Conservation (phyloP, 2,797 vertebrate genomes). For the Apodemus agrarius region DNA sequence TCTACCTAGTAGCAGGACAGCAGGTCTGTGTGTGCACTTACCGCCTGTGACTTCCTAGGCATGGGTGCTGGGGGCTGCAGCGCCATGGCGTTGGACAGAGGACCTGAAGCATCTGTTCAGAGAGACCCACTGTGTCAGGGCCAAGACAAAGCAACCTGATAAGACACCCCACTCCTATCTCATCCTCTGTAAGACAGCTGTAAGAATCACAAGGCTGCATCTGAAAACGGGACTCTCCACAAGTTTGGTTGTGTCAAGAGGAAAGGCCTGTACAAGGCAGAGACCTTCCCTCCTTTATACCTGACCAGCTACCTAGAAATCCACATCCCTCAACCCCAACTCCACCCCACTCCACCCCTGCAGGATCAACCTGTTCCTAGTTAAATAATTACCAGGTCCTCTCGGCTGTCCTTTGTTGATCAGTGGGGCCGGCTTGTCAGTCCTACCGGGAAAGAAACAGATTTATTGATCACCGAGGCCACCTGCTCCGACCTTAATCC, state of each 20-base stretch:
- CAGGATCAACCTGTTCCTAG: neutral
- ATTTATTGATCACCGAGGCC: neutral
- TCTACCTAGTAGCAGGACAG: too few relatives aligned
- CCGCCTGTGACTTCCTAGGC: constrained; percentile 94
- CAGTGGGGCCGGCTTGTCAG: constrained; percentile 90
- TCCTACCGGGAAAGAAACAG: constrained; percentile 85
- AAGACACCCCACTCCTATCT: neutral
- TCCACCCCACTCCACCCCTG: neutral
- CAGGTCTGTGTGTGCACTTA: constrained; percentile 84
- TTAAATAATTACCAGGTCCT: constrained; percentile 85
- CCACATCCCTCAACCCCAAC: neutral
- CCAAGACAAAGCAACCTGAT: neutral
- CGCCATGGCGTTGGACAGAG: constrained; percentile 89
- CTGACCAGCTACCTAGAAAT: neutral
- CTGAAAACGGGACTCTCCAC: neutral
- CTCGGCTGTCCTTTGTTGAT: constrained; percentile 89
- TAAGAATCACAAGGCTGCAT: neutral
- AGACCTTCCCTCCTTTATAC: neutral
- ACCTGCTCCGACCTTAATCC: fast-evolving
- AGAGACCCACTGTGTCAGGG: constrained; percentile 87
- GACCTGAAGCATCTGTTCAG: constrained; percentile 81
- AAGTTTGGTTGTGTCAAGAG: neutral
- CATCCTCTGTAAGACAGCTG: fast-evolving
- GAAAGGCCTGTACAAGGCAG: neutral
- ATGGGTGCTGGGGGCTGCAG: constrained; percentile 93